A percentile compares a stretch with the other conserved stretches of the same genome.
Evolutionary conservation across 2,797 vertebrate genomes (phyloP).

Genomic region (Sebastes paucispinis): DNA sequence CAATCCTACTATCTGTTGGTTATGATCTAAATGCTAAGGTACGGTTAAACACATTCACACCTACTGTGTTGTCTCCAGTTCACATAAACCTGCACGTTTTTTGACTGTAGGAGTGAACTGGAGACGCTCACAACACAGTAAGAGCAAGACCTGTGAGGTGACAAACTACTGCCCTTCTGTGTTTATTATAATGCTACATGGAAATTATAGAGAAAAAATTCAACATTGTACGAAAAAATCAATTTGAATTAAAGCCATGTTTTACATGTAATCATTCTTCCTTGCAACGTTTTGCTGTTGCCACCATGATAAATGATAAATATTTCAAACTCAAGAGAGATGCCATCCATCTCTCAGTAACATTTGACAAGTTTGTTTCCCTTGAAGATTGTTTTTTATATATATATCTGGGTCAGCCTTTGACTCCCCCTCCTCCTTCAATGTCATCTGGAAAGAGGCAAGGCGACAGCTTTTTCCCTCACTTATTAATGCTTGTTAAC

Average conservation of each 20-base stretch:
- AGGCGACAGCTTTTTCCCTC: constrained; percentile 66
- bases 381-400: not conserved
- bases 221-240: not conserved
- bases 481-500: constrained; percentile 76
- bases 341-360: constrained; percentile 7
- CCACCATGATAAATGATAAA: not conserved
- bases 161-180: not conserved
- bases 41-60: not conserved
- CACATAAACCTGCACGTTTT: not conserved
- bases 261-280: constrained; percentile 2
- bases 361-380: constrained; percentile 28
- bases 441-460: constrained; percentile 54
- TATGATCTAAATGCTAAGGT: not conserved
- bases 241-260: not conserved
- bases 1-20: not conserved
- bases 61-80: not conserved
- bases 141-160: not conserved
- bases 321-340: constrained; percentile 14
- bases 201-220: not conserved
- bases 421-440: constrained; percentile 17
- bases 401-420: constrained; percentile 60
- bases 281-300: not conserved
- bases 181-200: not conserved
- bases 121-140: not conserved
- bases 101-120: not conserved